Conservation (phyloP, 53 echinoderm and acorn worm species). For the Arbacia lixula region DNA sequence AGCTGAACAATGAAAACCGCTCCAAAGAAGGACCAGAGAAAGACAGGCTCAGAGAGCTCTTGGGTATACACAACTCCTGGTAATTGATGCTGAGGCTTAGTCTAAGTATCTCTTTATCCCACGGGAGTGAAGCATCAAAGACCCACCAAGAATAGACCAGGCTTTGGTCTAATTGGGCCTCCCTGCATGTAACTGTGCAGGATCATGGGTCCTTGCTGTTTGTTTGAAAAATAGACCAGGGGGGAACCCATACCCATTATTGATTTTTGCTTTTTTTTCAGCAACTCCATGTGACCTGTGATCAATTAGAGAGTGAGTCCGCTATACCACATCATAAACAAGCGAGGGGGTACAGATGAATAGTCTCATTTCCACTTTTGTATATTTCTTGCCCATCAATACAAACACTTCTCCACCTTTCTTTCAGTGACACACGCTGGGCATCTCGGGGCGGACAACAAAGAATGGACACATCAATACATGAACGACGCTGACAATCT, state of each 20-base stretch:
- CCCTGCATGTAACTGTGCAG: constrained; percentile 15
- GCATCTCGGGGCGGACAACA: too few species aligned
- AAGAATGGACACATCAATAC: too few species aligned
- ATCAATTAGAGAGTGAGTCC: too few species aligned
- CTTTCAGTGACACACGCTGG: too few species aligned
- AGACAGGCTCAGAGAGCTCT: constrained; percentile 3
- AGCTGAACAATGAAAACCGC: constrained; percentile 24
- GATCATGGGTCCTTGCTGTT: constrained; percentile 15
- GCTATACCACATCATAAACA: too few species aligned
- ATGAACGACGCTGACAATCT: too few species aligned
- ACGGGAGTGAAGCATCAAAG: background rate
- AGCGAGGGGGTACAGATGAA: too few species aligned
- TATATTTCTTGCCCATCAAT: too few species aligned
- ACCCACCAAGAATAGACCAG: background rate
- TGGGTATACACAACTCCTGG: constrained; percentile 14
- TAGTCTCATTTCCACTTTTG: constrained; percentile 10
- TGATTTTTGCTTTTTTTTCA: background rate
- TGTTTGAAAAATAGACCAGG: constrained; percentile 3
- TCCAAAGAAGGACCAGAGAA: background rate
- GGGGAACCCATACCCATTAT: constrained; percentile 34
- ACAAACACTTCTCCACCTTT: too few species aligned
- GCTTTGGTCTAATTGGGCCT: too few species aligned
- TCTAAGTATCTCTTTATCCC: constrained; percentile 29
- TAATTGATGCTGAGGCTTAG: constrained; percentile 26
- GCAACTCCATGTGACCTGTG: constrained; percentile 22